phyloP scores from a whole-genome alignment of 2,113 vertebrate species.

The Herpetotheres cachinnans region DNA sequence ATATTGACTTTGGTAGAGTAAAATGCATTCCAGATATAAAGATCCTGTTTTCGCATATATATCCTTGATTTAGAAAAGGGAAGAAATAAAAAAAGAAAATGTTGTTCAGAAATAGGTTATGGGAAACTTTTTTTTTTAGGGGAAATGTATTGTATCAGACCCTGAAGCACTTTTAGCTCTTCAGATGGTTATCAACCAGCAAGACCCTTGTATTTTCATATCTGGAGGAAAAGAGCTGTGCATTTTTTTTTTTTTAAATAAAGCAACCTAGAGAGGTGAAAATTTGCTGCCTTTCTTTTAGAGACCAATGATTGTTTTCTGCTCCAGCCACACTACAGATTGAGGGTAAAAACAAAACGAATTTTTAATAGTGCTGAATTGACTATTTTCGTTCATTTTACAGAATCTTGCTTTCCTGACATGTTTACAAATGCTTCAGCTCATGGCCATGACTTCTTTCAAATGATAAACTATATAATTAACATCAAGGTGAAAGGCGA shows the following conservation, averaged over 20 bases:
- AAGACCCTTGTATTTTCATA: slow-evolving; percentile 51
- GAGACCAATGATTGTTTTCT: slow-evolving; percentile 18
- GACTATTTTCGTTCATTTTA: slow-evolving; percentile 58
- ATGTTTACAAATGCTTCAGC: slow-evolving; percentile 68
- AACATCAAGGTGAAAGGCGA: slow-evolving; percentile 73
- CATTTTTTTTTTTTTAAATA: slow-evolving; percentile 29
- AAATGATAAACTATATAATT: slow-evolving; percentile 70
- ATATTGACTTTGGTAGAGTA: not conserved
- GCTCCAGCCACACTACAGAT: not conserved
- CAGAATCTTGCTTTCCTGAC: slow-evolving; percentile 64
- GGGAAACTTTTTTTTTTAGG: not conserved
- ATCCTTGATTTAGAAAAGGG: not conserved
- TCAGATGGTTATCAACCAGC: slow-evolving; percentile 12
- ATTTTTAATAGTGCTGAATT: slow-evolving; percentile 52
- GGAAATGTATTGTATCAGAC: slow-evolving; percentile 31
- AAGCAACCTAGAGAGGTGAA: slow-evolving; percentile 3
- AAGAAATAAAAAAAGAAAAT: not conserved
- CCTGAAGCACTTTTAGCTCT: not conserved
- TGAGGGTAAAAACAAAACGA: not conserved
- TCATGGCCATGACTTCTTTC: slow-evolving; percentile 52
- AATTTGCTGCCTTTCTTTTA: slow-evolving; percentile 10
- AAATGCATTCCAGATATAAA: not conserved
- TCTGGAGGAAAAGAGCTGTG: not conserved
- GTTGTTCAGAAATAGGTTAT: slow-evolving; percentile 15
- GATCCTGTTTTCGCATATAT: slow-evolving; percentile 1